Evolutionary conservation across 2,113 vertebrate species (phyloP).

Genomic region (Uropsilus gracilis): DNA sequence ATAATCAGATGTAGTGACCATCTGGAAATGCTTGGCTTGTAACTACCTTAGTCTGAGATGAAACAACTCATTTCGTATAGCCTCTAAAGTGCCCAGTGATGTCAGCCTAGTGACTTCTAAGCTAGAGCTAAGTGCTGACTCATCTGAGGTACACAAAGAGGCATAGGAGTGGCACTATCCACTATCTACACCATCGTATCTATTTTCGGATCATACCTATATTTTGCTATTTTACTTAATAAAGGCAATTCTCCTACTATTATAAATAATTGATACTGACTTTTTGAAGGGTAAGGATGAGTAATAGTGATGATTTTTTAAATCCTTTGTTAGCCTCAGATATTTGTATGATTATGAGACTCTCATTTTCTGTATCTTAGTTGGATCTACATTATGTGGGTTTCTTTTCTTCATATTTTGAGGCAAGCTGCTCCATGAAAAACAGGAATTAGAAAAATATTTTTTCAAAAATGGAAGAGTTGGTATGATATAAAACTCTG

Average conservation of each 20-base stretch:
- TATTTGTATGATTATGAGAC: not conserved
- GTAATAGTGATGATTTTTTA: not conserved
- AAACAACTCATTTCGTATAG: constrained; percentile 14
- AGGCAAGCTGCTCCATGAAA: not conserved
- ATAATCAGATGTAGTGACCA: not conserved
- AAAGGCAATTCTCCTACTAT: not conserved
- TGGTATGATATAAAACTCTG: not conserved
- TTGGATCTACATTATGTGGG: not conserved
- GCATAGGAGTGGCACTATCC: too few species aligned
- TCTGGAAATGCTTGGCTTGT: not conserved
- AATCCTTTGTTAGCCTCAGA: not conserved
- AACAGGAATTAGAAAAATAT: not conserved
- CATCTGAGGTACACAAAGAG: not conserved
- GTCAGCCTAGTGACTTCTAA: not conserved
- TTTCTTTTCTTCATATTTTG: not conserved
- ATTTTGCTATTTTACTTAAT: not conserved
- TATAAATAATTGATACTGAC: not conserved
- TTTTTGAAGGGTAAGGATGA: not conserved
- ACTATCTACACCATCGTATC: not conserved
- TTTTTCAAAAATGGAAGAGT: not conserved
- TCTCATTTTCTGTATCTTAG: not conserved
- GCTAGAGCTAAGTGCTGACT: constrained; percentile 31
- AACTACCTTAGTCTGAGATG: not conserved
- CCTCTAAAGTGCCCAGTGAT: constrained; percentile 17
- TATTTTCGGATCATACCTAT: not conserved